Conservation (phyloP, 2,113 vertebrate species). For the Xyliphius kryptos region DNA sequence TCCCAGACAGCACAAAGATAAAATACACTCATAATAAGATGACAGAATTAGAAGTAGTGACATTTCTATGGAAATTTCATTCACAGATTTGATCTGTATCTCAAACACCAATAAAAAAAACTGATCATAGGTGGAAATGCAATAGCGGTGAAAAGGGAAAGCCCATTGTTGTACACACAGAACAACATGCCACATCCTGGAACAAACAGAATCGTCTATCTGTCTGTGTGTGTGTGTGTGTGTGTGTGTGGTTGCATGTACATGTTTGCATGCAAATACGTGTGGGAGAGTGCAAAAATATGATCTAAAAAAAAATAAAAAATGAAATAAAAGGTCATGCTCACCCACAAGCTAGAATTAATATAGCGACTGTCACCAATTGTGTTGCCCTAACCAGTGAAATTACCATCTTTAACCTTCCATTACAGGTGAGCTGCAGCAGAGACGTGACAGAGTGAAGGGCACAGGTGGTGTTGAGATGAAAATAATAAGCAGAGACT, state of each 20-base stretch:
- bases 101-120: too few species aligned
- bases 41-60: too few species aligned
- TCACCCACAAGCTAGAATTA: too few species aligned
- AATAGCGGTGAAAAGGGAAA: constrained; percentile 46
- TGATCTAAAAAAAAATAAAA: constrained; percentile 11
- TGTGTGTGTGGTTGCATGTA: too few species aligned
- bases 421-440: not conserved
- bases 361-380: not conserved
- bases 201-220: constrained; percentile 39
- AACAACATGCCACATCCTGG: constrained; percentile 57
- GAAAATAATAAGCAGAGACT: constrained; percentile 13
- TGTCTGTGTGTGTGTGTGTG: too few species aligned
- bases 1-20: too few species aligned
- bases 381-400: constrained; percentile 6
- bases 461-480: constrained; percentile 11
- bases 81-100: too few species aligned
- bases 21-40: too few species aligned
- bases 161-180: constrained; percentile 50
- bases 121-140: constrained; percentile 30
- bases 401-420: constrained; percentile 29
- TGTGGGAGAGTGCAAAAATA: constrained; percentile 24
- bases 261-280: constrained; percentile 46
- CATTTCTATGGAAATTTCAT: too few species aligned
- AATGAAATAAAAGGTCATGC: constrained; percentile 13
- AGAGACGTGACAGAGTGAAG: constrained; percentile 1